Evolutionary conservation across 2,888 invertebrate species (phyloP), one percentile per base, ranked within the genome.

Genomic region (Tiliacea aurago): DNA sequence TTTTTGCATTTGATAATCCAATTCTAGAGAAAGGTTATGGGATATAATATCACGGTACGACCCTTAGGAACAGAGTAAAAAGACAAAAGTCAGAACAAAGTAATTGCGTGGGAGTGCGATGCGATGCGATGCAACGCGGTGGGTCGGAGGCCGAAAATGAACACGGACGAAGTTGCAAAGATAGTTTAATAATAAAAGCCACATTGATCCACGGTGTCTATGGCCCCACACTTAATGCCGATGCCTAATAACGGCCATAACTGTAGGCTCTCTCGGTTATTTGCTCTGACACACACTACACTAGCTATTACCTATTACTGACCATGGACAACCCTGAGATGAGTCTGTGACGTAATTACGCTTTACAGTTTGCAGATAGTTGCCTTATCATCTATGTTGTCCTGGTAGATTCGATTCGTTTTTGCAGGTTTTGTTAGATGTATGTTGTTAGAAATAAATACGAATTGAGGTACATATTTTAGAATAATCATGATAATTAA

Each of bases 161-260:
- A 43, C 43, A 10, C 43, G 28, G 4, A 43, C 43, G 43, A 43
- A 43, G 9, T 11, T 10, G 43, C 43, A 10, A 43, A 43, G 43
- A 9, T 43, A 43, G 43, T 43, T 43, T 43, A 43, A 43, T 10
- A 43, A 43, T 43, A 43, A 43, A 43, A 11, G 9, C 43, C 11
- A 43, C 43, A 13, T 43, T 43, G 43, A 11, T 43, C 43, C 43
- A 13, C 43, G 43, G 11, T 43, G 2, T 49, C 58, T 23, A 11
- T 72, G 70, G 85, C 86, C 66, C 47, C 61, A 70, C 74, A 68
- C 72, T 41, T 74, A 73, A 75, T 69, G 49, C 75, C 45, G 70
- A 63, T 68, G 70, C 62, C 71, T 84, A 85, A 86, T 85, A 82
- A 77, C 69, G 70, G 61, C 73, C 43, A 62, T 83, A 86, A 83